Conservation (phyloP, 2,113 vertebrate genomes). For the Anoura caudifer region DNA sequence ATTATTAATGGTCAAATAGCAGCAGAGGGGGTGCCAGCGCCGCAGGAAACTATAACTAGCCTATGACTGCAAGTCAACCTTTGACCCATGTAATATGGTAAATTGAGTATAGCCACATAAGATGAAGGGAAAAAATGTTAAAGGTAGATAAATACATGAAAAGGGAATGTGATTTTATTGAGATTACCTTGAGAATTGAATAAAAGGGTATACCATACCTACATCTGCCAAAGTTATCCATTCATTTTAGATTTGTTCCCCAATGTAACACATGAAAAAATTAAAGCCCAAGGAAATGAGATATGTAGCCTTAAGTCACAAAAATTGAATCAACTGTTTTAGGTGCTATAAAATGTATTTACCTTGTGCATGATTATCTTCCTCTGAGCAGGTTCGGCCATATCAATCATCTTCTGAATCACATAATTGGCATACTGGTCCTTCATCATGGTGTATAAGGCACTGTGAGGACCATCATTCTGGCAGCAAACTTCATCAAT, state of each 20-base stretch:
- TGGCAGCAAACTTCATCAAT: slow-evolving; percentile 98
- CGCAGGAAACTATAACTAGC: background rate
- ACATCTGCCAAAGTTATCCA: background rate
- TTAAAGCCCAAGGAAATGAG: background rate
- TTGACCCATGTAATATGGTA: background rate
- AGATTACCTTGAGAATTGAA: slow-evolving; percentile 6
- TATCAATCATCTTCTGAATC: slow-evolving; percentile 99
- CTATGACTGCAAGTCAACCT: background rate
- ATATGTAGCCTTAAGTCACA: background rate
- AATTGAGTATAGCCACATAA: background rate
- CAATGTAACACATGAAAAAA: background rate
- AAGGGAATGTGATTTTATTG: background rate
- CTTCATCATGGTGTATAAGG: slow-evolving; percentile 99
- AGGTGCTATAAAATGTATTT: background rate
- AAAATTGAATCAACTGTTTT: fast-evolving
- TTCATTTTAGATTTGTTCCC: background rate
- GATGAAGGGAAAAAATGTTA: background rate
- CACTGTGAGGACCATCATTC: slow-evolving; percentile 98
- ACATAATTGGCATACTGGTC: slow-evolving; percentile 99
- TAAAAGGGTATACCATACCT: background rate
- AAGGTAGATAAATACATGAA: background rate
- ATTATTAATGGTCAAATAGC: background rate
- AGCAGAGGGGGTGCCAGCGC: background rate
- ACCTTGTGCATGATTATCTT: slow-evolving; percentile 99
- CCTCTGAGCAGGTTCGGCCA: slow-evolving; percentile 96